These are phyloP conservation scores for Cylloceria caligata DNA, from an alignment of 2,888 invertebrate species.

Conservation along the genomic window DNA sequence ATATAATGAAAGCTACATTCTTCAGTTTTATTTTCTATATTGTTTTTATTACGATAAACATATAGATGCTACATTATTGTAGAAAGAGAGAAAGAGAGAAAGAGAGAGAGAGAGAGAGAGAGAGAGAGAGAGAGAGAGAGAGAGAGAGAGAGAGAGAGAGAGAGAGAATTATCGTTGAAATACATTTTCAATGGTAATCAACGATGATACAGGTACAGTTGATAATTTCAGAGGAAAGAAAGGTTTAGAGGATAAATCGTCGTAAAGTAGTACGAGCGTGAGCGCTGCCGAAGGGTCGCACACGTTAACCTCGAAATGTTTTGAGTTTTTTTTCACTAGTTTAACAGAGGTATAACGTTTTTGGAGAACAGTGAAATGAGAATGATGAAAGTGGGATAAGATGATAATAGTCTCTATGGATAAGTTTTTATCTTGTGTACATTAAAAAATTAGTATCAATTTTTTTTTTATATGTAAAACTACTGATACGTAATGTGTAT, in stretches of 20 bases:
- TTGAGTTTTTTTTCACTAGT: not conserved
- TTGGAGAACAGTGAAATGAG: slow-evolving; percentile 25
- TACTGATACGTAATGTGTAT: slow-evolving; percentile 28
- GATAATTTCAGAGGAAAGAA: slow-evolving; percentile 4
- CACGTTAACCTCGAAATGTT: slow-evolving; percentile 34
- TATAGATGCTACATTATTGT: slow-evolving; percentile 43
- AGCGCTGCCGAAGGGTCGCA: slow-evolving; percentile 56
- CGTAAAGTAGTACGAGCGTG: slow-evolving; percentile 47
- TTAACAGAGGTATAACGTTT: not conserved
- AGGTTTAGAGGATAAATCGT: not conserved
- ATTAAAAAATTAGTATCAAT: slow-evolving; percentile 41
- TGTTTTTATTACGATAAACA: slow-evolving; percentile 35
- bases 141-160: too few relatives aligned
- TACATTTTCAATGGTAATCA: slow-evolving; percentile 22
- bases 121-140: not conserved
- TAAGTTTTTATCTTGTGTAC: slow-evolving; percentile 24
- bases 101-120: not conserved
- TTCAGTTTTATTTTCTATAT: slow-evolving; percentile 23
- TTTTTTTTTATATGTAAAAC: slow-evolving; percentile 17
- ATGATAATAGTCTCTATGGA: slow-evolving; percentile 26
- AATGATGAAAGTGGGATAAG: slow-evolving; percentile 39
- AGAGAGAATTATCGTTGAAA: slow-evolving; percentile 6
- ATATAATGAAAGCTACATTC: slow-evolving; percentile 26
- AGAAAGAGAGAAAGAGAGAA: not conserved
- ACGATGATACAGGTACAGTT: slow-evolving; percentile 30